A percentile compares a stretch with the other conserved stretches of the same genome.
phyloP scores from a whole-genome alignment of 2,797 vertebrate species.

The Hipposideros larvatus region DNA sequence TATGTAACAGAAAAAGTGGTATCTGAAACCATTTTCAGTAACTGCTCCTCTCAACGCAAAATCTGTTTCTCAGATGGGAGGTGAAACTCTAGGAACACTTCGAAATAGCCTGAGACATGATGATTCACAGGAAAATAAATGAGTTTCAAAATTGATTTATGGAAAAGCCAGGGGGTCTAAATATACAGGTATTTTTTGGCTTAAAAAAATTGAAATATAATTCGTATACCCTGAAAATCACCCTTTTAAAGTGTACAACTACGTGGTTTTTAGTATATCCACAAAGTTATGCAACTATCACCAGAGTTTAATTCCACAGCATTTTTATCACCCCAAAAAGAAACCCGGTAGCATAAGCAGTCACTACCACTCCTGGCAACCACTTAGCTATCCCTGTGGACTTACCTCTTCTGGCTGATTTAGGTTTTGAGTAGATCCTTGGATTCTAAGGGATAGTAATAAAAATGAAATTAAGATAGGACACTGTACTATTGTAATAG shows the following conservation, averaged over 20 bases:
- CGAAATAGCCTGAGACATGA: neutral
- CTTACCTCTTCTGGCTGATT: slow-evolving; percentile 16
- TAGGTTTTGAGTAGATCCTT: slow-evolving; percentile 46
- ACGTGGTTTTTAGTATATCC: neutral
- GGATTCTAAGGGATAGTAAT: neutral
- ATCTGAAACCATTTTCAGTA: slow-evolving; percentile 28
- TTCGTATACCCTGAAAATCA: neutral
- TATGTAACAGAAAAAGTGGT: slow-evolving; percentile 7
- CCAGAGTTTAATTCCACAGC: neutral
- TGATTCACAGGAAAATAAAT: neutral
- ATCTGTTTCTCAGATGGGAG: neutral
- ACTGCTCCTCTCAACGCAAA: neutral
- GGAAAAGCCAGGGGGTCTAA: neutral
- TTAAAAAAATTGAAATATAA: neutral
- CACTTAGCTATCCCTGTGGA: neutral
- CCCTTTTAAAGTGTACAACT: neutral
- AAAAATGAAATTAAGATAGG: slow-evolving; percentile 18
- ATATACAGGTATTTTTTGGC: neutral
- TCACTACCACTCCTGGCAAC: neutral
- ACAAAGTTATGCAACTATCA: neutral
- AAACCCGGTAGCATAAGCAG: neutral
- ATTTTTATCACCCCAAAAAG: neutral
- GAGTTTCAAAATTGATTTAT: neutral
- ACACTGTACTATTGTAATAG: neutral
- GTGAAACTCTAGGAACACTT: slow-evolving; percentile 17